Conservation (phyloP, 2,888 invertebrate genomes). For the Drosophila kambysellisi region DNA sequence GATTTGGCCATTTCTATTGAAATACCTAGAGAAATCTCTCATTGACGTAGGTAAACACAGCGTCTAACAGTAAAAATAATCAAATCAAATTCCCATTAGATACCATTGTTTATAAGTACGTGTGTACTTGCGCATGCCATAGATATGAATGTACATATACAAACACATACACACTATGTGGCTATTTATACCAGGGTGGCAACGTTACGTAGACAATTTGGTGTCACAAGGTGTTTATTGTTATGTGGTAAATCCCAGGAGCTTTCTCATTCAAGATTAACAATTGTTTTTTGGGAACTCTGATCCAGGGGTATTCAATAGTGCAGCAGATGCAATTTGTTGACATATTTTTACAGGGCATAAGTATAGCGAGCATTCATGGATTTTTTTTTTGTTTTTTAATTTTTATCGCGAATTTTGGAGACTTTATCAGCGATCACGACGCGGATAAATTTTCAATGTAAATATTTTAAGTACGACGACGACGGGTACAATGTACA, state of each 20-base stretch:
- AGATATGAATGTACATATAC: not conserved
- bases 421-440: slow-evolving; percentile 25
- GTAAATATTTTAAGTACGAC: slow-evolving; percentile 1
- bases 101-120: slow-evolving; percentile 44
- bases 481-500: not conserved
- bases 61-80: slow-evolving; percentile 41
- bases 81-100: slow-evolving; percentile 51
- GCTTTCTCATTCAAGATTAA: not conserved
- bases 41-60: slow-evolving; percentile 69
- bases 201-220: slow-evolving; percentile 2
- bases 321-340: not conserved
- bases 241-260: slow-evolving; percentile 10
- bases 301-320: not conserved
- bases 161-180: not conserved
- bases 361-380: not conserved
- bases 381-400: not conserved
- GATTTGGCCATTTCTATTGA: slow-evolving; percentile 30
- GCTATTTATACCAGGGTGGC: not conserved
- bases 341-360: not conserved
- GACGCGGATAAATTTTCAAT: slow-evolving; percentile 14
- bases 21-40: slow-evolving; percentile 55
- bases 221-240: slow-evolving; percentile 12
- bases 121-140: not conserved
- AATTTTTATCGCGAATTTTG: slow-evolving; percentile 33
- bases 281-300: not conserved